Percentiles rank a stretch among this genome's conserved stretches.
Conservation (phyloP, 2,113 vertebrate genomes). For the Etheostoma cragini region DNA sequence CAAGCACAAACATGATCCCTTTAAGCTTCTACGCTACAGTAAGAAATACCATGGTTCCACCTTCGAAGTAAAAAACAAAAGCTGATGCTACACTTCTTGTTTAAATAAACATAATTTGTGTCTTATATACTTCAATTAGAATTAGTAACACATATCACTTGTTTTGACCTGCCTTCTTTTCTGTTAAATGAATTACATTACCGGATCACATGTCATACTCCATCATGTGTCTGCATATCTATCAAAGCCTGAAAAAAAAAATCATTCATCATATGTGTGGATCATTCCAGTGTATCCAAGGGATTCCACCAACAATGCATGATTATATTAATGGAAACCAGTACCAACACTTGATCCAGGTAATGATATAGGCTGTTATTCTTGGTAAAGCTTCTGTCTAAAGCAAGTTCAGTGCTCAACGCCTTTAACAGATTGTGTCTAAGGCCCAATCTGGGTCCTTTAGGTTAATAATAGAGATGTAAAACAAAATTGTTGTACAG, state of each 20-base stretch:
- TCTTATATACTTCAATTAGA: conserved; percentile 12
- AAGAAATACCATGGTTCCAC: not conserved
- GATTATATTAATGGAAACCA: conserved; percentile 62
- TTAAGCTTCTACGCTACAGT: conserved; percentile 6
- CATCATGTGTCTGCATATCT: conserved; percentile 24
- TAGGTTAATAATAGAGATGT: conserved; percentile 25
- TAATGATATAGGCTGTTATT: conserved; percentile 51
- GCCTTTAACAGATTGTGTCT: conserved; percentile 25
- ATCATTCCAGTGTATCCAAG: conserved; percentile 49
- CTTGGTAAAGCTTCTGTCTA: conserved; percentile 23
- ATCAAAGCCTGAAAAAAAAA: conserved; percentile 27
- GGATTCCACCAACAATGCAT: conserved; percentile 47
- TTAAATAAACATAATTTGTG: not conserved
- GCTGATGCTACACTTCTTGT: not conserved
- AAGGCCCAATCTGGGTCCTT: conserved; percentile 15
- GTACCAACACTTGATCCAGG: conserved; percentile 43
- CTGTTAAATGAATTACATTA: conserved; percentile 24
- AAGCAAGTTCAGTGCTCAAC: conserved; percentile 26
- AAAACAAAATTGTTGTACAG: conserved; percentile 17
- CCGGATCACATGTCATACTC: conserved; percentile 9
- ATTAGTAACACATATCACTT: conserved; percentile 13
- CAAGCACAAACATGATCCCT: conserved; percentile 23
- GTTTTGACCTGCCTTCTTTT: conserved; percentile 8
- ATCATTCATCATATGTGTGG: conserved; percentile 27
- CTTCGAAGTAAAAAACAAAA: not conserved